Evolutionary conservation across 2,797 vertebrate genomes (phyloP).

Genomic region (Otolemur crassicaudatus): DNA sequence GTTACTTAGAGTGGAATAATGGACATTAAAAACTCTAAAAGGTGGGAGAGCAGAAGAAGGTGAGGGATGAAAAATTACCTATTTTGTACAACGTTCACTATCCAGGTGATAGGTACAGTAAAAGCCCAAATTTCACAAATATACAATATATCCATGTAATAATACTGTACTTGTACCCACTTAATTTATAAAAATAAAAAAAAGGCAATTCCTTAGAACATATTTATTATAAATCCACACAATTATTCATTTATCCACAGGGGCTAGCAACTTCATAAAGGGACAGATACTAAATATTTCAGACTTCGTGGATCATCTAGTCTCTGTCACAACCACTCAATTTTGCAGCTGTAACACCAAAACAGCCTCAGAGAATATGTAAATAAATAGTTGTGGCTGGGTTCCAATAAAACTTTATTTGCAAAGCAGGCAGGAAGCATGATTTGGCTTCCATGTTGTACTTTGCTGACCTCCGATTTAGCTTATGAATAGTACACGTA

Average conservation of each 20-base stretch:
- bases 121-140: too few relatives aligned
- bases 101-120: too few relatives aligned
- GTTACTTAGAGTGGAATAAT: too few relatives aligned
- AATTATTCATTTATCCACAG: neutral
- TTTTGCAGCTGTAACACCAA: neutral
- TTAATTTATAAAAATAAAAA: too few relatives aligned
- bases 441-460: neutral
- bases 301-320: fast-evolving
- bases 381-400: neutral
- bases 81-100: too few relatives aligned
- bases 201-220: neutral
- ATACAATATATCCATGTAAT: too few relatives aligned
- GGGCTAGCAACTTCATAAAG: neutral
- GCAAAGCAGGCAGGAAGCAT: neutral
- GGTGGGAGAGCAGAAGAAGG: too few relatives aligned
- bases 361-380: neutral
- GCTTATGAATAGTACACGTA: neutral
- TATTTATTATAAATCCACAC: neutral
- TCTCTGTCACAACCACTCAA: neutral
- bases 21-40: too few relatives aligned
- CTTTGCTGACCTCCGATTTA: neutral
- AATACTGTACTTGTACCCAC: too few relatives aligned
- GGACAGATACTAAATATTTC: neutral
- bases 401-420: neutral
- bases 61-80: too few relatives aligned